Conservation (phyloP, 2,888 invertebrate genomes). For the Heteropelma amictum region DNA sequence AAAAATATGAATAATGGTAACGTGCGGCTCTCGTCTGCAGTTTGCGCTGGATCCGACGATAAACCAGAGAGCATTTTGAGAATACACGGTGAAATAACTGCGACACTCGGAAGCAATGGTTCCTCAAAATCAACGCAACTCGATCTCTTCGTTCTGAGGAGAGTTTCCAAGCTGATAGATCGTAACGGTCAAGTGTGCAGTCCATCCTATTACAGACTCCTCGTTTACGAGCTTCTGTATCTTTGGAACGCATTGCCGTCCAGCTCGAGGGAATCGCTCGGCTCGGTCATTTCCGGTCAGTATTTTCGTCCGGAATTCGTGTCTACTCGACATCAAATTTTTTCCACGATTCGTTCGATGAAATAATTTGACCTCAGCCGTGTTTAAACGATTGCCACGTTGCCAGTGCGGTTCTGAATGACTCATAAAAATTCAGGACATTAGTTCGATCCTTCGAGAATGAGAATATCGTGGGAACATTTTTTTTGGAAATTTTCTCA, state of each 20-base stretch:
- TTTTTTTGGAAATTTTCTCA: too few species aligned
- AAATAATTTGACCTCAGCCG: too few species aligned
- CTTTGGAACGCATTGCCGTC: conserved; percentile 84
- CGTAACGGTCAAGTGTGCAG: conserved; percentile 64
- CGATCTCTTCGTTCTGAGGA: conserved; percentile 72
- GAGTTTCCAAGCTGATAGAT: conserved; percentile 69
- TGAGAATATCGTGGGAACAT: too few species aligned
- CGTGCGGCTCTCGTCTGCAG: conserved; percentile 64
- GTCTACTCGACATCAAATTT: too few species aligned
- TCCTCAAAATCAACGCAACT: conserved; percentile 70
- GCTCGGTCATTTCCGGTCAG: conserved; percentile 77
- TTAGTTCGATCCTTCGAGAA: too few species aligned
- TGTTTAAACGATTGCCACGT: too few species aligned
- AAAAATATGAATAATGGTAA: not conserved
- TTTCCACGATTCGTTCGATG: too few species aligned
- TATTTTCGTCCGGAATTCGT: too few species aligned
- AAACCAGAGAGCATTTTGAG: conserved; percentile 74
- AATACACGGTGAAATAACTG: conserved; percentile 73
- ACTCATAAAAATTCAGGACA: too few species aligned
- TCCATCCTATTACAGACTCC: conserved; percentile 79
- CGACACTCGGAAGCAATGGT: conserved; percentile 48
- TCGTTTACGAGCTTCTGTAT: conserved; percentile 83
- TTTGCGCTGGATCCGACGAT: conserved; percentile 79
- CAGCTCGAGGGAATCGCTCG: conserved; percentile 77
- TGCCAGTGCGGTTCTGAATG: too few species aligned